Percentiles rank a stretch among this genome's conserved stretches.
Conservation (phyloP, 2,888 invertebrate species). For the Meandrusa payeni region DNA sequence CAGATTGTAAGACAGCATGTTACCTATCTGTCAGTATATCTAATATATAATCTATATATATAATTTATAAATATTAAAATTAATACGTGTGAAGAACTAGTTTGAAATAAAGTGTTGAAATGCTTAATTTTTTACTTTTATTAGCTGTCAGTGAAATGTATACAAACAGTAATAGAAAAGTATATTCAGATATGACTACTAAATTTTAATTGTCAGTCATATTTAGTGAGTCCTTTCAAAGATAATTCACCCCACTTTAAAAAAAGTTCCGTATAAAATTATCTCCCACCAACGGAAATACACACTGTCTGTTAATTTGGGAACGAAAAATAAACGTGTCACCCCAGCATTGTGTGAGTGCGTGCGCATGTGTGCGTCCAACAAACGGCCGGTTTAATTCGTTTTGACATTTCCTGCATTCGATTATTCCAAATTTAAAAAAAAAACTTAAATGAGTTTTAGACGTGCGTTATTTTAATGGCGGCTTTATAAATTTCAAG, state of each 20-base stretch:
- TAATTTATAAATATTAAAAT: too few species aligned
- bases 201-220: background rate
- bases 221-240: background rate
- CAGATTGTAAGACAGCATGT: too few species aligned
- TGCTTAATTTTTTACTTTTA: too few species aligned
- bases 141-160: too few species aligned
- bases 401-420: constrained; percentile 49
- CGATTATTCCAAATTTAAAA: constrained; percentile 25
- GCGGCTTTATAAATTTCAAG: constrained; percentile 18
- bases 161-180: too few species aligned
- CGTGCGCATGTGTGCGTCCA: constrained; percentile 32
- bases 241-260: constrained; percentile 4
- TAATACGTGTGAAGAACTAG: too few species aligned
- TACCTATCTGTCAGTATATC: too few species aligned
- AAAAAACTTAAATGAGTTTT: constrained; percentile 23
- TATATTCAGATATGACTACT: too few species aligned
- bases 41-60: too few species aligned
- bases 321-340: constrained; percentile 37
- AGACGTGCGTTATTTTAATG: constrained; percentile 12
- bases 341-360: too few species aligned
- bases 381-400: constrained; percentile 50
- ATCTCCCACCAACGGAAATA: constrained; percentile 23
- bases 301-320: constrained; percentile 31
- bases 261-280: constrained; percentile 14
- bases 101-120: too few species aligned